These are phyloP conservation scores for Aphyosemion australe DNA, from an alignment of 2,113 vertebrate species.

Conservation along the genomic window DNA sequence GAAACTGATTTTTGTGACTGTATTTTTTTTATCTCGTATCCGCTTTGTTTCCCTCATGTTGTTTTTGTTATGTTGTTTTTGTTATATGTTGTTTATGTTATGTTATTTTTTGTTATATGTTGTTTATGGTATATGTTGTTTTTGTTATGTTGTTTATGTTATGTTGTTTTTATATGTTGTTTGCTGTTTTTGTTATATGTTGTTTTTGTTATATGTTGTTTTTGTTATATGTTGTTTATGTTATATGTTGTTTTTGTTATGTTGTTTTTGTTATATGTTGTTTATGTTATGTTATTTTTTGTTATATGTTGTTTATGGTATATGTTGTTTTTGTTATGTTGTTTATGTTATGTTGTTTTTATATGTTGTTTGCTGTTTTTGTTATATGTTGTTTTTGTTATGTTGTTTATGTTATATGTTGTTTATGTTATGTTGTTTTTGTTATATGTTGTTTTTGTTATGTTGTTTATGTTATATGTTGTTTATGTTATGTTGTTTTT, in stretches of 20 bases:
- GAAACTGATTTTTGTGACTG: neutral
- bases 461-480: too few relatives aligned
- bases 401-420: too few relatives aligned
- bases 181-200: too few relatives aligned
- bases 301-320: accelerated
- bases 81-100: neutral
- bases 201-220: neutral
- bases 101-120: too few relatives aligned
- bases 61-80: neutral
- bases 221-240: too few relatives aligned
- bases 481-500: neutral
- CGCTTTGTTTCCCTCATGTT: neutral
- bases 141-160: too few relatives aligned
- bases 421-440: neutral
- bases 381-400: neutral
- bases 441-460: accelerated
- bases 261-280: too few relatives aligned
- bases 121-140: neutral
- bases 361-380: too few relatives aligned
- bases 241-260: neutral
- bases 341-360: too few relatives aligned
- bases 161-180: too few relatives aligned
- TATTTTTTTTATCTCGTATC: neutral
- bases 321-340: neutral
- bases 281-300: neutral